Conservation (phyloP, 1,140 invertebrate genomes). For the Cephus cinctus region DNA sequence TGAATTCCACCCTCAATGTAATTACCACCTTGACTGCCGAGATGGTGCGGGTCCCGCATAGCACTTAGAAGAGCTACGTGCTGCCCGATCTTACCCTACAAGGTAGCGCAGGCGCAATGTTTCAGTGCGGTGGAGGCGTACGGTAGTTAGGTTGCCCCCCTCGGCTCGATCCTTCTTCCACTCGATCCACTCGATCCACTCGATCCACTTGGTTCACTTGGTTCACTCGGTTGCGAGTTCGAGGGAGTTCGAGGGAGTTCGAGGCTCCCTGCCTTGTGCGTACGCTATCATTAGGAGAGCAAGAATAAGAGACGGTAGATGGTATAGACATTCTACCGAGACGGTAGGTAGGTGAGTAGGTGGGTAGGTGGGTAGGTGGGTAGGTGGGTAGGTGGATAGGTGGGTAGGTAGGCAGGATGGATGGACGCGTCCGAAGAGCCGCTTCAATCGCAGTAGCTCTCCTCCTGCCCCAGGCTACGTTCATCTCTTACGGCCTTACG, state of each 20-base stretch:
- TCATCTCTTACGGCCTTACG: constrained; percentile 15
- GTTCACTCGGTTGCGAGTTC: too few species aligned
- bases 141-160: constrained; percentile 34
- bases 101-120: constrained; percentile 25
- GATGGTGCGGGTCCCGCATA: constrained; percentile 29
- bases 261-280: constrained; percentile 9
- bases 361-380: constrained; percentile 29
- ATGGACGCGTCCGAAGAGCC: constrained; percentile 17
- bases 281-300: constrained; percentile 47
- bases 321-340: too few species aligned
- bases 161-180: constrained; percentile 11
- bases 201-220: neutral
- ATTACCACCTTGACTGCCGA: constrained; percentile 26
- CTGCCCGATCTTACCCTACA: constrained; percentile 38
- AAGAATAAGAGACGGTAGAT: constrained; percentile 25
- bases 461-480: constrained; percentile 16
- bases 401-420: constrained; percentile 20
- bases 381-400: constrained; percentile 23
- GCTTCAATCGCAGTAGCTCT: constrained; percentile 20
- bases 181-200: neutral
- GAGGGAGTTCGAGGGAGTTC: too few species aligned
- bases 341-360: constrained; percentile 28
- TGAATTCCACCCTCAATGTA: constrained; percentile 48
- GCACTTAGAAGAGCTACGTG: constrained; percentile 41
- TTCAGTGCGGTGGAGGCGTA: constrained; percentile 29